phyloP scores from a whole-genome alignment of 2,888 invertebrate species.

The Drosophila lutescens region DNA sequence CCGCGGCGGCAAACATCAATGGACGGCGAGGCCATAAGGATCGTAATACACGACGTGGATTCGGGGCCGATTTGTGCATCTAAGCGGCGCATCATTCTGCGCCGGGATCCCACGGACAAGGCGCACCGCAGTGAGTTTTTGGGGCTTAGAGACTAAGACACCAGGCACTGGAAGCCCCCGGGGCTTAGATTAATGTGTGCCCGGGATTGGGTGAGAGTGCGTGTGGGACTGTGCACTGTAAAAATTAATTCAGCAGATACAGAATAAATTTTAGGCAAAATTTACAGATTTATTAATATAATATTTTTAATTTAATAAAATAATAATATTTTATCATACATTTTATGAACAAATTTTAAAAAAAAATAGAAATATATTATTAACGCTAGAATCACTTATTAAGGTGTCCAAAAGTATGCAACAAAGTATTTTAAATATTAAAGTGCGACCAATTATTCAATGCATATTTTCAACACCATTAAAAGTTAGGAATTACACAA shows the following conservation, averaged over 20 bases:
- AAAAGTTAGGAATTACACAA: too few relatives aligned
- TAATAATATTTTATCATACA: too few relatives aligned
- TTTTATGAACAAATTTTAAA: too few relatives aligned
- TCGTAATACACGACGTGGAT: constrained; percentile 96
- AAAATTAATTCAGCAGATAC: neutral
- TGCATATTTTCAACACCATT: too few relatives aligned
- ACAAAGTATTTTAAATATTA: too few relatives aligned
- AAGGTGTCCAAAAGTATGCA: too few relatives aligned
- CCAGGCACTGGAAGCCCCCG: constrained; percentile 9
- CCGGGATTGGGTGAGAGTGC: neutral
- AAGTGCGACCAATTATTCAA: too few relatives aligned
- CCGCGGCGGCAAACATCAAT: constrained; percentile 92
- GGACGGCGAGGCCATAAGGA: constrained; percentile 96
- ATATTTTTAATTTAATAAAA: too few relatives aligned
- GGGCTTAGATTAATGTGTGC: constrained; percentile 29
- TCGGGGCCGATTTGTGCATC: constrained; percentile 88
- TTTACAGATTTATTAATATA: too few relatives aligned
- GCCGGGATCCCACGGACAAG: constrained; percentile 92
- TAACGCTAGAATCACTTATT: too few relatives aligned
- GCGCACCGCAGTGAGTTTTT: constrained; percentile 92
- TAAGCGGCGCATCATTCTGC: constrained; percentile 90
- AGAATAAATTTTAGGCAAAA: neutral
- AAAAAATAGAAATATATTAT: too few relatives aligned
- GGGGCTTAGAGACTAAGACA: constrained; percentile 37
- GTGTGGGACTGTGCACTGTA: constrained; percentile 15